Conservation (phyloP, 1,140 invertebrate genomes). For the Lucilia sericata region DNA sequence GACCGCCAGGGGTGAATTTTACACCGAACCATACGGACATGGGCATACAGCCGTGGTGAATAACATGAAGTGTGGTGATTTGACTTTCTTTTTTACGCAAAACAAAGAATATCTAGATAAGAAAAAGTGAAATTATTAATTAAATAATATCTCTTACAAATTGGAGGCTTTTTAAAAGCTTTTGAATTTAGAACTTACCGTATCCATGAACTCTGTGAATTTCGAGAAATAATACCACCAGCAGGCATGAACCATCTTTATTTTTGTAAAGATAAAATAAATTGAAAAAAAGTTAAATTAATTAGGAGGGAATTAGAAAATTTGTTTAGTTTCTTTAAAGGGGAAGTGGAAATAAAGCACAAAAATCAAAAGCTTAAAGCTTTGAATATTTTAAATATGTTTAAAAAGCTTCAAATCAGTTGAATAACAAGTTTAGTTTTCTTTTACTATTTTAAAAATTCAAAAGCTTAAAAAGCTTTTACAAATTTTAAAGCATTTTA, state of each 20-base stretch:
- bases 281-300: conserved; percentile 33
- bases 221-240: conserved; percentile 99
- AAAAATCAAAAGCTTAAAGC: no score
- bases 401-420: no score
- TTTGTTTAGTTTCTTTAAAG: not conserved
- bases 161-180: not conserved
- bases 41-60: conserved; percentile 97
- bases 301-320: not conserved
- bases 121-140: conserved; percentile 37
- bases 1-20: conserved; percentile 92
- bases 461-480: no score
- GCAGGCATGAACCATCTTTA: conserved; percentile 88
- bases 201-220: conserved; percentile 96
- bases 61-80: conserved; percentile 92
- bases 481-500: no score
- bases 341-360: not conserved
- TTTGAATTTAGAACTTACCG: conserved; percentile 75
- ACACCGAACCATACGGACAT: conserved; percentile 97
- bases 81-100: conserved; percentile 93
- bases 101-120: conserved; percentile 89
- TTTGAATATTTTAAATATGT: no score
- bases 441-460: no score
- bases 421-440: no score
- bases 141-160: not conserved
- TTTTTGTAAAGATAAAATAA: conserved; percentile 44